Conservation (phyloP, 2,797 vertebrate species). For the Oceanodroma leucorhoa region DNA sequence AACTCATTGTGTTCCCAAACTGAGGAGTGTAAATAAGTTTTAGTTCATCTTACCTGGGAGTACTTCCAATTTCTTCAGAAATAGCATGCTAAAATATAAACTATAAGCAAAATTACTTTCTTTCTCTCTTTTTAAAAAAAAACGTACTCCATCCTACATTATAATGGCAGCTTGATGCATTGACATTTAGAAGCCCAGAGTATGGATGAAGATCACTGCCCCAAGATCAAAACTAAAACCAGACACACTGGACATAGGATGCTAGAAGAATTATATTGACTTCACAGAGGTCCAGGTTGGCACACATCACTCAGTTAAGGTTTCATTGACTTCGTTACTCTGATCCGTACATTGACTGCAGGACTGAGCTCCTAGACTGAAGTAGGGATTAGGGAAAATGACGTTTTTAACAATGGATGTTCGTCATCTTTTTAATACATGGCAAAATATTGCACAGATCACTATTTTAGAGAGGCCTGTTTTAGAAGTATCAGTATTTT, state of each 20-base stretch:
- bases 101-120: neutral
- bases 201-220: neutral
- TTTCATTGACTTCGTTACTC: neutral
- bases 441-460: neutral
- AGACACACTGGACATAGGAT: neutral
- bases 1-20: neutral
- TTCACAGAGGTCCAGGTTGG: neutral
- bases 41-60: neutral
- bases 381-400: neutral
- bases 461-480: neutral
- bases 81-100: neutral
- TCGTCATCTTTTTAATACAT: neutral
- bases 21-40: neutral
- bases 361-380: neutral
- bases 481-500: neutral
- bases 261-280: neutral
- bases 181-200: neutral
- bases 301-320: neutral
- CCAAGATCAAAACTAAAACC: neutral
- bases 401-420: neutral
- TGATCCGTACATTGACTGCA: neutral
- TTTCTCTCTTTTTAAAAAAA: neutral
- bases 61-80: neutral
- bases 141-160: neutral
- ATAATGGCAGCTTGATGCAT: neutral